Evolutionary conservation across 2,113 vertebrate genomes (phyloP).

Genomic region (Callospermophilus lateralis): DNA sequence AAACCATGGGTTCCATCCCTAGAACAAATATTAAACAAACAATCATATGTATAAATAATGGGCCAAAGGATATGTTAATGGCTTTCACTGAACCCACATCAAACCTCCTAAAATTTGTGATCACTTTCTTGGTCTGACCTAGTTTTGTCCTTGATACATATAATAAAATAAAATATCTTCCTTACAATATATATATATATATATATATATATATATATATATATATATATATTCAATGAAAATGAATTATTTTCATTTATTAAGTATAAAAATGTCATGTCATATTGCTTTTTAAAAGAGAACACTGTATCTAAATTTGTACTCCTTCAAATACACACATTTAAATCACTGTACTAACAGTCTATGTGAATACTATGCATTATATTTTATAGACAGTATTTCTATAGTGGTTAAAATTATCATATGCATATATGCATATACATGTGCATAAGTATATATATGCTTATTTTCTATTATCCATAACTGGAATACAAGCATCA

Average conservation of each 20-base stretch:
- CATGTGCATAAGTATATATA: neutral
- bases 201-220: neutral
- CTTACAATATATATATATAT: neutral
- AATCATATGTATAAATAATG: neutral
- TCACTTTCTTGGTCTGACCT: neutral
- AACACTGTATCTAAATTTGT: neutral
- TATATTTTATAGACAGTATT: neutral
- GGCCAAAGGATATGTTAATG: neutral
- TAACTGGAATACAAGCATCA: neutral
- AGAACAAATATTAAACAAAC: neutral
- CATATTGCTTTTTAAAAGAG: constrained; percentile 27
- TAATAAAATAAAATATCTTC: neutral
- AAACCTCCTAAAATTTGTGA: neutral
- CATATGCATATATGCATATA: neutral
- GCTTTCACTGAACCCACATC: neutral
- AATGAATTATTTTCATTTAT: neutral
- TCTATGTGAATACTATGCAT: neutral
- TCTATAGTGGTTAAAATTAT: neutral
- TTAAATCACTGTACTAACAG: neutral
- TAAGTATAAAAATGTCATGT: neutral
- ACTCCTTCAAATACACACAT: neutral
- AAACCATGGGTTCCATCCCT: neutral
- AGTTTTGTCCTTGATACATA: constrained; percentile 1
- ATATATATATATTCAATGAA: neutral
- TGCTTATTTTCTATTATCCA: neutral